Evolutionary conservation across 2,113 vertebrate species (phyloP).

Genomic region (Dinomys branickii): DNA sequence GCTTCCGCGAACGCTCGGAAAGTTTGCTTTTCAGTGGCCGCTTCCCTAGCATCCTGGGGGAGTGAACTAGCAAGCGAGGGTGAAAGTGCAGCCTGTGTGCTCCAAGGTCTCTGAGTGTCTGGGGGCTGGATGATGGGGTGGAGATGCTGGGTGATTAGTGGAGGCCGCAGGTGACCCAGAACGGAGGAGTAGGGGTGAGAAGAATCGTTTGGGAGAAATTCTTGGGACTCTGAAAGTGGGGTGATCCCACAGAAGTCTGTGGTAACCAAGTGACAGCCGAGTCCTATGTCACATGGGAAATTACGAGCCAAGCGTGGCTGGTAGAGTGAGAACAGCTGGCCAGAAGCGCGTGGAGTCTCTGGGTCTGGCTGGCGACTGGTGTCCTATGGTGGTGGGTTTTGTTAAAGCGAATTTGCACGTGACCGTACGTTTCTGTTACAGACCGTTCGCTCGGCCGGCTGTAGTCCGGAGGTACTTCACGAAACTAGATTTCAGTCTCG

Average conservation of each 20-base stretch:
- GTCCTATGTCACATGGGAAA: not conserved
- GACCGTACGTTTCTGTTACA: constrained; percentile 25
- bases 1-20: constrained; percentile 37
- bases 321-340: not conserved
- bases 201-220: not conserved
- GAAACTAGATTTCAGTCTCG: constrained; percentile 19
- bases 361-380: not conserved
- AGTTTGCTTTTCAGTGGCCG: constrained; percentile 61
- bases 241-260: not conserved
- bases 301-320: not conserved
- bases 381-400: not conserved
- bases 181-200: not conserved
- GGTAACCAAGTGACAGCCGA: constrained; percentile 50
- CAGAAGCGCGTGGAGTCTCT: constrained; percentile 27
- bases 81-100: not conserved
- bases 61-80: not conserved
- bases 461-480: constrained; percentile 37
- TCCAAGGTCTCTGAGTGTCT: not conserved
- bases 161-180: not conserved
- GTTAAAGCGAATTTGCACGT: constrained; percentile 36
- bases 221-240: constrained; percentile 38
- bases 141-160: not conserved
- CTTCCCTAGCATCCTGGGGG: constrained; percentile 26
- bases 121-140: not conserved
- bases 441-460: not conserved